These are phyloP conservation scores for Potorous gilbertii DNA, from an alignment of 2,797 vertebrate species.

Conservation along the genomic window DNA sequence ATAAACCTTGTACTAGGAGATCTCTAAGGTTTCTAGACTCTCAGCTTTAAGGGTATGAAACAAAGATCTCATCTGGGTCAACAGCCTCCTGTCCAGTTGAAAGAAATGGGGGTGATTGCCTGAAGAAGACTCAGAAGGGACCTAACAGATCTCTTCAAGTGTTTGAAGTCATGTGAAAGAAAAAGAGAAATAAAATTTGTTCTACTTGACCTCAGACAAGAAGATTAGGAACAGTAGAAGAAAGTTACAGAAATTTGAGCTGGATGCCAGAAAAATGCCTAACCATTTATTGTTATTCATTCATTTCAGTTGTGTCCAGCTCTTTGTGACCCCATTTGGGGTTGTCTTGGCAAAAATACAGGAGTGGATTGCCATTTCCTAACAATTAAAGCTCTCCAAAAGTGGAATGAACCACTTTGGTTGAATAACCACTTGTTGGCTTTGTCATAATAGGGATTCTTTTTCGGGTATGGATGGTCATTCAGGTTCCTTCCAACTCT, in stretches of 20 bases:
- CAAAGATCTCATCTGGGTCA: background rate
- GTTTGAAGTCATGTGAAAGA: background rate
- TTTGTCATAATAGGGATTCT: background rate
- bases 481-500: background rate
- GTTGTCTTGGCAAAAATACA: background rate
- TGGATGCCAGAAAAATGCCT: background rate
- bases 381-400: background rate
- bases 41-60: background rate
- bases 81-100: background rate
- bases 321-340: background rate
- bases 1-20: background rate
- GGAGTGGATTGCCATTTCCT: background rate
- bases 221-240: background rate
- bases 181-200: background rate
- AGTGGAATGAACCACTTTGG: background rate
- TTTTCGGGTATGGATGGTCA: background rate
- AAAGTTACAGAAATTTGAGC: background rate
- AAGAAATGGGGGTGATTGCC: background rate
- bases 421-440: background rate
- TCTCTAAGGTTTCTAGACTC: background rate
- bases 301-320: background rate
- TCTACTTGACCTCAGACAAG: background rate
- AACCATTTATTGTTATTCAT: background rate
- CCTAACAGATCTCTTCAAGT: background rate
- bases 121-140: background rate